Percentiles rank a stretch among this genome's conserved stretches.
phyloP scores from a whole-genome alignment of 2,797 vertebrate species.

The Amblyopsis hoosieri region DNA sequence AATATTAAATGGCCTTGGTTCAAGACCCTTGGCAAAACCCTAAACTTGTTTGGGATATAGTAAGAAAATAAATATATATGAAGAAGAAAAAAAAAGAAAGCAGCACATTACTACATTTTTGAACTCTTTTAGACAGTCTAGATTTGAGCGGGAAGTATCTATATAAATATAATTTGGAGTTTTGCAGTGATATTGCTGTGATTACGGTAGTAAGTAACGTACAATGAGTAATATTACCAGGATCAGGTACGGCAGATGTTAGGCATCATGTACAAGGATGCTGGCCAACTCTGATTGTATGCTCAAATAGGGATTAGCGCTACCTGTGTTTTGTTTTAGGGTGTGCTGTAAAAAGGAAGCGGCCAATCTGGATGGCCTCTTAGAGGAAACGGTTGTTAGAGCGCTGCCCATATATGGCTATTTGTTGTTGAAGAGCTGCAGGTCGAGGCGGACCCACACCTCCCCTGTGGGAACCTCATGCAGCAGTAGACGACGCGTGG shows the following conservation, averaged over 20 bases:
- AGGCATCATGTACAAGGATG: too few relatives aligned
- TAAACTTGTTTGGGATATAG: neutral
- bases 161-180: conserved; percentile 10
- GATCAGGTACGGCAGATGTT: too few relatives aligned
- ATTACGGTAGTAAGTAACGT: too few relatives aligned
- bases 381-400: conserved; percentile 2
- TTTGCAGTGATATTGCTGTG: neutral
- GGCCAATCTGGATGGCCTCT: neutral
- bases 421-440: conserved; percentile 84
- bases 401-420: conserved; percentile 23
- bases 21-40: conserved; percentile 38
- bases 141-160: too few relatives aligned
- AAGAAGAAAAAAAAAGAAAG: conserved; percentile 1
- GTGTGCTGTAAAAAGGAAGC: neutral
- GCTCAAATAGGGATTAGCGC: neutral
- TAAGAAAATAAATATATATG: neutral
- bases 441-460: conserved; percentile 93
- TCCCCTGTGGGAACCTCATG: conserved; percentile 96
- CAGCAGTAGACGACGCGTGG: conserved; percentile 88
- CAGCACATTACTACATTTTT: too few relatives aligned
- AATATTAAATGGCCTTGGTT: conserved; percentile 11
- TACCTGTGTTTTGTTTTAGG: too few relatives aligned
- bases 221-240: too few relatives aligned
- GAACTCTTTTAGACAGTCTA: too few relatives aligned
- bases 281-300: neutral